Evolutionary conservation across 53 echinoderm and acorn worm genomes (phyloP).

Genomic region (Luidia sarsii): DNA sequence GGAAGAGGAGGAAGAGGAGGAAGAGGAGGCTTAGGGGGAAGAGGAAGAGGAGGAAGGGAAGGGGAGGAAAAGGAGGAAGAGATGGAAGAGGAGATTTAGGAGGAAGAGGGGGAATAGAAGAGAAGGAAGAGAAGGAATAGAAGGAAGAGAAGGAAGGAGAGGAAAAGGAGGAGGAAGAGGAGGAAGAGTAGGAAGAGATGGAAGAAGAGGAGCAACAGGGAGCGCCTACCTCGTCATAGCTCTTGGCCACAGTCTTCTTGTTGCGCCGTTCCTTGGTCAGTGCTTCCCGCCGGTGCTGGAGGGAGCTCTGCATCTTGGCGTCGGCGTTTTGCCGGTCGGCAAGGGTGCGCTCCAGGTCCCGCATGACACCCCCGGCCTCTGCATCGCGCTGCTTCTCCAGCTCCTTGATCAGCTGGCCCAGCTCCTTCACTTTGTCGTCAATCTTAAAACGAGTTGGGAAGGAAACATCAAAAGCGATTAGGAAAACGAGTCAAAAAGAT

Average conservation of each 20-base stretch:
- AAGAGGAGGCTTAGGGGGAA: not conserved
- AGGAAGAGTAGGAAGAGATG: not conserved
- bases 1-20: too few species aligned
- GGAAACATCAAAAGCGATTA: not conserved
- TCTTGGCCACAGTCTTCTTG: slow-evolving; percentile 86
- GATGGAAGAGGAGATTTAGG: not conserved
- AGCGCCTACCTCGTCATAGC: slow-evolving; percentile 76
- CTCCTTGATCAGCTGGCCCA: slow-evolving; percentile 65
- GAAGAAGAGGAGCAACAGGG: too few species aligned
- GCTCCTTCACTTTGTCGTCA: slow-evolving; percentile 68
- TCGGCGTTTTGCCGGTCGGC: slow-evolving; percentile 82
- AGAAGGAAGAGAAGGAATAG: too few species aligned
- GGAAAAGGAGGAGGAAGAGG: not conserved
- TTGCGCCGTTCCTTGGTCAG: slow-evolving; percentile 92
- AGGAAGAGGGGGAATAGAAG: not conserved
- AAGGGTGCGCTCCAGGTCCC: slow-evolving; percentile 74
- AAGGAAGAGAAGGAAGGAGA: too few species aligned
- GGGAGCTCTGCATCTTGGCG: slow-evolving; percentile 90
- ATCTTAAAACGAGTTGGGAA: slow-evolving; percentile 43
- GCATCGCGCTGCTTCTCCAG: slow-evolving; percentile 85
- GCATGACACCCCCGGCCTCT: slow-evolving; percentile 81
- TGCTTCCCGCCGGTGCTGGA: slow-evolving; percentile 78
- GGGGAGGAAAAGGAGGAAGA: not conserved
- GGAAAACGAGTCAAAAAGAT: too few species aligned
- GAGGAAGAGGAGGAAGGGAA: too few species aligned